Evolutionary conservation across 92 coral and sea anemone genomes (phyloP), one percentile per base, ranked within the genome.

Genomic region (Isaurus tuberculatus): DNA sequence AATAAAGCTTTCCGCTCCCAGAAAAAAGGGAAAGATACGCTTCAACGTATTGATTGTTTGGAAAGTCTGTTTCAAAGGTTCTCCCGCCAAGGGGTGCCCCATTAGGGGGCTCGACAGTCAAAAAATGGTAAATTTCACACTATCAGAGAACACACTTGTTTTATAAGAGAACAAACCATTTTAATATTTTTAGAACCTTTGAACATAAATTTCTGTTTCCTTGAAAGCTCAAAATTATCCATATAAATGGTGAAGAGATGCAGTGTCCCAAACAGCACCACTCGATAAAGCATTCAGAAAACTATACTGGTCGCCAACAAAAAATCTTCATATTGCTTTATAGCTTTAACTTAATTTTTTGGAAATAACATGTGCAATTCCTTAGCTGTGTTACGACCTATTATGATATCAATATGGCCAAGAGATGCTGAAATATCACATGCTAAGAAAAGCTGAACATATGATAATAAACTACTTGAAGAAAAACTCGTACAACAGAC

Each of bases 331-430:
- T 17, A 19, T 53, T 53, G 61, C 61, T 53, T 53, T 17, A 53
- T 17, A 53, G 27, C 61, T 53, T 53, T 53, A 53, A 53, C 27
- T 53, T 53, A 53, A 53, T 53, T 53, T 53, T 53, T 53, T 53
- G 61, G 61, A 53, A 17, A 53, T 17, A 53, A 17, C 61, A 53
- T 53, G 25, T 53, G 25, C 61, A 53, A 53, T 53, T 3, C 61
- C 27, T 53, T 53, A 22, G 78, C 85, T 81, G 78, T 81, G 78
- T 61, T 42, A 48, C 48, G 85, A 81, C 85, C 78, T 48, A 81
- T 81, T 81, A 16, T 81, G 25, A 81, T 37, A 43, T n/a, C 23
- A 29, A 67, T 81, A 81, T 1, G 8, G 43, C 68, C 29, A 67
- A 32, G 22, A 3, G 15, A 28, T 81, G 75, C 66, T 64, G 25